Conservation (phyloP, 2,888 invertebrate species). For the Andrena marginata region DNA sequence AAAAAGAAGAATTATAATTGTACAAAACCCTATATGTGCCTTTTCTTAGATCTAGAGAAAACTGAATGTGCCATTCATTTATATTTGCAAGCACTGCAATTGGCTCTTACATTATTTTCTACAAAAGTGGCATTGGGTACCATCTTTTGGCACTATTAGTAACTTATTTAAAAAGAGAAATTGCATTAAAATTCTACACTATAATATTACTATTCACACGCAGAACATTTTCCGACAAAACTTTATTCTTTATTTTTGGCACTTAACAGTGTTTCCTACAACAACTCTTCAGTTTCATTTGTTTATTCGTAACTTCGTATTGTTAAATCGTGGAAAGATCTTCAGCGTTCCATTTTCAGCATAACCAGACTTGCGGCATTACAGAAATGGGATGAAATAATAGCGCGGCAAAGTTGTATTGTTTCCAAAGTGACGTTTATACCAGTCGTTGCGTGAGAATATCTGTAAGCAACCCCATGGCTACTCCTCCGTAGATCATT, state of each 20-base stretch:
- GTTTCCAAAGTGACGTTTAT: constrained; percentile 5
- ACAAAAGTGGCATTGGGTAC: no score
- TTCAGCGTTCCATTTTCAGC: not conserved
- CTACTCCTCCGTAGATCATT: constrained; percentile 41
- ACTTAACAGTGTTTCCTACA: not conserved
- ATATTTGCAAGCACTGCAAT: no score
- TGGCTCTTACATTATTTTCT: no score
- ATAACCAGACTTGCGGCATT: not conserved
- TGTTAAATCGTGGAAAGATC: not conserved
- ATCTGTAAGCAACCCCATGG: constrained; percentile 37
- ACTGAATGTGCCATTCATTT: no score
- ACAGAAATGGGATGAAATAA: constrained; percentile 3
- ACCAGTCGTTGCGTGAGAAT: constrained; percentile 39
- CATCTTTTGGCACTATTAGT: no score
- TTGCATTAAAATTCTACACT: no score
- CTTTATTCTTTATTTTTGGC: not conserved
- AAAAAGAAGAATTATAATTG: no score
- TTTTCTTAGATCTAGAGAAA: no score
- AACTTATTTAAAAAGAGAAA: no score
- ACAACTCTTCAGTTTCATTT: not conserved
- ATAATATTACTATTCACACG: no score
- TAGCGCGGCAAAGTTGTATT: not conserved
- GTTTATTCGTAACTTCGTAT: not conserved
- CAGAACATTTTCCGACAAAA: no score
- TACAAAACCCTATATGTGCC: no score